phyloP scores from a whole-genome alignment of 1,140 invertebrate genomes.

The Brachionus paranguensis region DNA sequence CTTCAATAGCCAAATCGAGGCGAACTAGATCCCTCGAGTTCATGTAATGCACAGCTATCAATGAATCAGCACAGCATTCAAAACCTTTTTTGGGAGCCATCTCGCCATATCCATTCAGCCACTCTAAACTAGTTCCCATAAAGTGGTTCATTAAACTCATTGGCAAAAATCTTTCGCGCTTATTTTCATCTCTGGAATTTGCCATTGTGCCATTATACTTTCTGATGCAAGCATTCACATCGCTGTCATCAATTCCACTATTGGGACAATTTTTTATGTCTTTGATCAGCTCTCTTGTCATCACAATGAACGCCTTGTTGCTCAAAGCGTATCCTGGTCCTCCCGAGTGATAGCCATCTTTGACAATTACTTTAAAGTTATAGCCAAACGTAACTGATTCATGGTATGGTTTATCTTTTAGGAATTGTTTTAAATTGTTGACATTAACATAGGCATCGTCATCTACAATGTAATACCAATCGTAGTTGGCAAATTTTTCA shows the following conservation, averaged over 20 bases:
- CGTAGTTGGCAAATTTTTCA: slow-evolving; percentile 53
- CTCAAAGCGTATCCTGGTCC: slow-evolving; percentile 50
- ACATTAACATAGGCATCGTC: slow-evolving; percentile 75
- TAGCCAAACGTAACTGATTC: slow-evolving; percentile 42
- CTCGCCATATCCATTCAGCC: background rate
- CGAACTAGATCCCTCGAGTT: background rate
- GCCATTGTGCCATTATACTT: background rate
- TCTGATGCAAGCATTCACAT: background rate
- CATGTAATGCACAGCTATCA: background rate
- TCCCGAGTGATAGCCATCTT: slow-evolving; percentile 39
- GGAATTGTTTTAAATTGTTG: slow-evolving; percentile 54
- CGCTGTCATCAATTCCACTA: background rate
- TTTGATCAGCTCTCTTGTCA: background rate
- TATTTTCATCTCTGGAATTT: background rate
- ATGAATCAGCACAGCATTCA: background rate
- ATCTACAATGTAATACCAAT: slow-evolving; percentile 90
- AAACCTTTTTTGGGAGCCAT: background rate
- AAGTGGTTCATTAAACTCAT: slow-evolving; percentile 11
- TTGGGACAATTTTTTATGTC: background rate
- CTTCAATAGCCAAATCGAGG: background rate
- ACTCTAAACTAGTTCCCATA: background rate
- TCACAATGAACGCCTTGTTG: background rate
- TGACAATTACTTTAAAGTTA: slow-evolving; percentile 18
- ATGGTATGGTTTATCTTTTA: slow-evolving; percentile 43
- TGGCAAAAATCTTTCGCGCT: slow-evolving; percentile 10